Evolutionary conservation across 2,888 invertebrate species (phyloP), one percentile per base, ranked within the genome.

Genomic region (Diplazon laetatorius): DNA sequence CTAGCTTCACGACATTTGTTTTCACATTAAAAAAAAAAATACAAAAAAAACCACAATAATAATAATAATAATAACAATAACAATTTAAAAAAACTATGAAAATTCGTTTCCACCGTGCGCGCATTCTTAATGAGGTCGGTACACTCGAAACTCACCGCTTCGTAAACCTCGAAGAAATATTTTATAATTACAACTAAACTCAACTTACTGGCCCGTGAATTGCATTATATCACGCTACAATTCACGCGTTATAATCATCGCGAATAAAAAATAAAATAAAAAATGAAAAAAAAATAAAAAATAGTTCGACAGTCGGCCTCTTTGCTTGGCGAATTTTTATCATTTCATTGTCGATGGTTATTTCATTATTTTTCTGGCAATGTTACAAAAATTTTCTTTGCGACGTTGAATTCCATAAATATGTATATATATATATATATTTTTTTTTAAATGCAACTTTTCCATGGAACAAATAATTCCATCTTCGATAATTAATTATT

Each of bases 121-220:
- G 12, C 14, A 22, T 65, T 63, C 46, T 62, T 69, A 75, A 69
- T 75, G 75, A 75, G 69, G 18, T 37, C 59, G 55, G 37, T 75
- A 55, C 46, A n/a, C 20, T 52, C 20, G 9, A 65, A 74, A 72
- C 25, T 60, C 60, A 22, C 74, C 35, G 44, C 74, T 69, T 37
- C 66, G 46, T 69, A 57, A 55, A 62, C 60, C 68, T 44, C 52
- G 37, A 65, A 50, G 18, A 16, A 50, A 50, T 65, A 22, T 68
- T n/a, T 42, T 68, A 52, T 63, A 72, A 72, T 72, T 65, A 63
- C 35, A 73, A 59, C 60, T 55, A 60, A 68, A 48, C 62, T 44
- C 42, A 30, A 44, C 35, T 62, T 60, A 75, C 68, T 68, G 62
- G 55, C 25, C 62, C 62, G 55, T 69, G 25, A 48, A 69, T 30